A percentile compares a stretch with the other conserved stretches of the same genome.
Conservation (phyloP, 2,888 invertebrate genomes). For the Campopleginae sp. region DNA sequence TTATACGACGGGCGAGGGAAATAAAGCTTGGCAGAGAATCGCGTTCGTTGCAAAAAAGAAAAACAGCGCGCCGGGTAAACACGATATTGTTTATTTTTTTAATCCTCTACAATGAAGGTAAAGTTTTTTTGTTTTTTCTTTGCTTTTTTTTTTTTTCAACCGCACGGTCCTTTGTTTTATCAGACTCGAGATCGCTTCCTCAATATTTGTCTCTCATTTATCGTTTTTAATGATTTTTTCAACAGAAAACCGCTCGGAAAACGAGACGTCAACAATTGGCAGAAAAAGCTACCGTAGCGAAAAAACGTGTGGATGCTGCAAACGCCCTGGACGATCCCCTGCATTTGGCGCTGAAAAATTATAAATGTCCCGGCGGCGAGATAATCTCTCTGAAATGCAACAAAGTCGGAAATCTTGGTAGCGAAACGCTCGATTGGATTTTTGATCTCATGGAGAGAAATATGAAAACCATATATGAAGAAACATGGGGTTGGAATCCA, state of each 20-base stretch:
- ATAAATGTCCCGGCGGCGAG: conserved; percentile 86
- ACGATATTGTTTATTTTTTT: conserved; percentile 36
- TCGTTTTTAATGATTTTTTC: neutral
- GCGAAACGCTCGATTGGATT: conserved; percentile 88
- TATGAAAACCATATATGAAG: conserved; percentile 90
- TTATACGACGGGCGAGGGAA: neutral
- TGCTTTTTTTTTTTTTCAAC: neutral
- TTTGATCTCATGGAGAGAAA: conserved; percentile 91
- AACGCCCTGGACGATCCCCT: conserved; percentile 87
- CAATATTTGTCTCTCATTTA: neutral
- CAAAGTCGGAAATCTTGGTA: conserved; percentile 86
- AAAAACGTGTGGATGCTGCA: conserved; percentile 87
- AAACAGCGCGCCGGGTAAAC: conserved; percentile 14
- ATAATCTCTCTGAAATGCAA: conserved; percentile 87
- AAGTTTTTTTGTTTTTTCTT: neutral
- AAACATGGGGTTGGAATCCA: conserved; percentile 88
- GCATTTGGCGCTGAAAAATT: conserved; percentile 87
- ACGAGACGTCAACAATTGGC: conserved; percentile 78
- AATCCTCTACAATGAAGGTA: conserved; percentile 64
- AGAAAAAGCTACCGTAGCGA: conserved; percentile 82
- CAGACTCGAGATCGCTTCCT: neutral
- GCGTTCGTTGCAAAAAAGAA: neutral
- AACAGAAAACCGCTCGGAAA: conserved; percentile 77
- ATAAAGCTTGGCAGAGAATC: conserved; percentile 35
- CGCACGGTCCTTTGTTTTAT: neutral